phyloP scores from a whole-genome alignment of 92 coral and sea anemone species.

The Porites divaricata region DNA sequence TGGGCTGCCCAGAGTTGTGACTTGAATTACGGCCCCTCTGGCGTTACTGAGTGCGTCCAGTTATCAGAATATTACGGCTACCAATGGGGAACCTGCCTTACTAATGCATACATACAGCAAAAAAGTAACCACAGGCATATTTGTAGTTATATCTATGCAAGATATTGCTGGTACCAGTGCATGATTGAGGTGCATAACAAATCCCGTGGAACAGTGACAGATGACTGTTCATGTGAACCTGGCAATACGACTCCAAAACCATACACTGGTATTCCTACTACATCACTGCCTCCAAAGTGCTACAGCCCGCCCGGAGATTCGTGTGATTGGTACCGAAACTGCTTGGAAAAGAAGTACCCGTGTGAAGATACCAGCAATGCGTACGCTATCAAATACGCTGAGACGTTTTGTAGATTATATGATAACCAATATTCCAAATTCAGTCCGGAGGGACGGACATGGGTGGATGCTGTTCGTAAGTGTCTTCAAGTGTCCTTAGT shows the following conservation, averaged over 20 bases:
- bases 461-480: slow-evolving; percentile 69
- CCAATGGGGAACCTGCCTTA: slow-evolving; percentile 51
- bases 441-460: slow-evolving; percentile 32
- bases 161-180: slow-evolving; percentile 57
- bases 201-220: slow-evolving; percentile 11
- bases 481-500: slow-evolving; percentile 75
- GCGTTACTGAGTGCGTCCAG: slow-evolving; percentile 6
- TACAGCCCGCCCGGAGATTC: slow-evolving; percentile 57
- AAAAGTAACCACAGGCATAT: not conserved
- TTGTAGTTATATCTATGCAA: not conserved
- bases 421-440: slow-evolving; percentile 28
- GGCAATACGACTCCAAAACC: not conserved
- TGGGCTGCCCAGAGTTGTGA: not conserved
- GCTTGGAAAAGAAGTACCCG: slow-evolving; percentile 67
- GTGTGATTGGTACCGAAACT: slow-evolving; percentile 75
- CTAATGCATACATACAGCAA: slow-evolving; percentile 7
- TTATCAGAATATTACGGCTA: not conserved
- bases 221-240: slow-evolving; percentile 32
- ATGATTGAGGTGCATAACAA: slow-evolving; percentile 29
- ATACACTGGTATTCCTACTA: not conserved
- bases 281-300: slow-evolving; percentile 38
- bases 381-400: slow-evolving; percentile 68
- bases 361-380: slow-evolving; percentile 57
- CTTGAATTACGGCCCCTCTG: slow-evolving; percentile 10
- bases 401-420: slow-evolving; percentile 61